phyloP scores from a whole-genome alignment of 2,888 invertebrate species.

The Lutraria lutraria region DNA sequence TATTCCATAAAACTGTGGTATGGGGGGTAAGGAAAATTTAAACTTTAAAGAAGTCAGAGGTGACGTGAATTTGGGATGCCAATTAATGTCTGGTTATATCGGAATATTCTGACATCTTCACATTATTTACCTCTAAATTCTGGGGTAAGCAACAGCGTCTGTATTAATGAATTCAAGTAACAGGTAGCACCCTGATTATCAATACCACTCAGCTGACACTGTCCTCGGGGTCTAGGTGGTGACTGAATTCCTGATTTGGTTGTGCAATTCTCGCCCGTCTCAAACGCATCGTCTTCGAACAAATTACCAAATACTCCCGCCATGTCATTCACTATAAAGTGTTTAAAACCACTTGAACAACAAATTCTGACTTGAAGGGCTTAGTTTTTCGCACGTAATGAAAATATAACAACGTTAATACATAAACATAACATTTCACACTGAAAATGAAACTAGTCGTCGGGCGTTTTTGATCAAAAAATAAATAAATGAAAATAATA shows the following conservation, averaged over 20 bases:
- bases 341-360: background rate
- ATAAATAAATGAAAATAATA: background rate
- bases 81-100: no score
- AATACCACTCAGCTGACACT: slow-evolving; percentile 84
- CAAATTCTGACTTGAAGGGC: background rate
- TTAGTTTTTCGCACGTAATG: background rate
- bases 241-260: slow-evolving; percentile 36
- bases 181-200: slow-evolving; percentile 87
- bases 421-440: slow-evolving; percentile 13
- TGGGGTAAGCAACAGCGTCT: slow-evolving; percentile 86
- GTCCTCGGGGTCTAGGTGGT: slow-evolving; percentile 76
- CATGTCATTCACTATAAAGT: background rate
- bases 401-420: background rate
- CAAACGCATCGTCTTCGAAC: slow-evolving; percentile 43
- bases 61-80: no score
- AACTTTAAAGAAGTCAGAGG: no score
- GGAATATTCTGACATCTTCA: background rate
- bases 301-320: slow-evolving; percentile 59
- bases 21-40: no score
- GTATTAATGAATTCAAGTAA: slow-evolving; percentile 86
- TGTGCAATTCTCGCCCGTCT: background rate
- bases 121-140: slow-evolving; percentile 86
- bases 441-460: slow-evolving; percentile 41
- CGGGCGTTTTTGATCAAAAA: slow-evolving; percentile 5
- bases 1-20: no score